A percentile compares a stretch with the other conserved stretches of the same genome.
Conservation (phyloP, 2,797 vertebrate species). For the Limosa lapponica region DNA sequence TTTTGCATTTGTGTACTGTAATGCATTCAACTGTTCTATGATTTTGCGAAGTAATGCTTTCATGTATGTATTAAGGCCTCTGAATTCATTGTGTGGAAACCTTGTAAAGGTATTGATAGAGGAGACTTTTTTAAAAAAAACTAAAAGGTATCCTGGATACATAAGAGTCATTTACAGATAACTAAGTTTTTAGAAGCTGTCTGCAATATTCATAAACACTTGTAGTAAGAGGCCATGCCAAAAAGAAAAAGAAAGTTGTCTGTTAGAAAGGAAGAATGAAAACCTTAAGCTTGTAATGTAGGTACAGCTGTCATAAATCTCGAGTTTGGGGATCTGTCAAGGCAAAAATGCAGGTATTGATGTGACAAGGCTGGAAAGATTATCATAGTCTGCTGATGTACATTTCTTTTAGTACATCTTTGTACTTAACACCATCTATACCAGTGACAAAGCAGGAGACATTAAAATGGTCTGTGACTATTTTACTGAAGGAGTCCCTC, state of each 20-base stretch:
- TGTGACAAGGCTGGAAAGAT: neutral
- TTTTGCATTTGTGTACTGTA: neutral
- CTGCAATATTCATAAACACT: neutral
- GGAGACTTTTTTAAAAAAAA: neutral
- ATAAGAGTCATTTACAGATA: neutral
- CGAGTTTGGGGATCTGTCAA: fast-evolving
- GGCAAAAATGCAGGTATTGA: neutral
- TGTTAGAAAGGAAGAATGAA: neutral
- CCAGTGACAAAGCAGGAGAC: neutral
- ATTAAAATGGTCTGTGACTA: neutral
- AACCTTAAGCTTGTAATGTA: neutral
- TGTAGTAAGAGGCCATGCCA: neutral
- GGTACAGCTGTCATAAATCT: neutral
- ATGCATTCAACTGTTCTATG: neutral
- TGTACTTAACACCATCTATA: neutral
- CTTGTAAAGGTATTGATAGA: neutral
- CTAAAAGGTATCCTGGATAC: neutral
- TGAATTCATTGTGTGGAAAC: neutral
- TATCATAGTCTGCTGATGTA: neutral
- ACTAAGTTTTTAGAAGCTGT: neutral
- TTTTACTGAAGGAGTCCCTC: neutral
- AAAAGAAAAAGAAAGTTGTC: neutral
- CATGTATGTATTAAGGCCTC: neutral
- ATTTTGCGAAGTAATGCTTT: neutral
- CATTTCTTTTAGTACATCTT: neutral